phyloP scores from a whole-genome alignment of 2,113 vertebrate genomes.

The Corydoras maculifer region DNA sequence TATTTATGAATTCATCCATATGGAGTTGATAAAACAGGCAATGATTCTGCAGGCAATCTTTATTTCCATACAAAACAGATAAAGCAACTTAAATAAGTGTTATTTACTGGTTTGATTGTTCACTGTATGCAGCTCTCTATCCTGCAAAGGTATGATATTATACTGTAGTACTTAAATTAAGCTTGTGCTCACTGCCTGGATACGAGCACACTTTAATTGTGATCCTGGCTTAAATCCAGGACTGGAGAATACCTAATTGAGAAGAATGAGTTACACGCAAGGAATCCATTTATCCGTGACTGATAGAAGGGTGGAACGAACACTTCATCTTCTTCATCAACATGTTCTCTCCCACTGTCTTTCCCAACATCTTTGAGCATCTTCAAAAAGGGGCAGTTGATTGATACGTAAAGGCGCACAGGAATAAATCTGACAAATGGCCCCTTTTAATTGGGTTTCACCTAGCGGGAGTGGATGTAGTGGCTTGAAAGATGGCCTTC shows the following conservation, averaged over 20 bases:
- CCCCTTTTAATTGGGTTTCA: conserved; percentile 59
- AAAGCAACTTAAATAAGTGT: no score
- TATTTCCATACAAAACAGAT: no score
- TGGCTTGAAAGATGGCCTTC: background rate
- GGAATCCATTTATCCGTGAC: conserved; percentile 59
- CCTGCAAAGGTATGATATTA: conserved; percentile 43
- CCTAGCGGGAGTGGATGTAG: conserved; percentile 37
- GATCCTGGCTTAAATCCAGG: conserved; percentile 57
- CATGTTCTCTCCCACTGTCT: conserved; percentile 16
- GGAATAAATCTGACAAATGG: conserved; percentile 64
- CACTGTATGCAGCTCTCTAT: background rate
- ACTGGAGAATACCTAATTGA: conserved; percentile 61
- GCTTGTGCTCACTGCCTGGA: conserved; percentile 18
- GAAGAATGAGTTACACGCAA: conserved; percentile 55
- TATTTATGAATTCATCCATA: no score
- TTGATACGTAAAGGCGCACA: conserved; percentile 53
- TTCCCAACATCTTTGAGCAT: background rate
- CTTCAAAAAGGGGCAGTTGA: conserved; percentile 33
- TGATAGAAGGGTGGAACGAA: conserved; percentile 26
- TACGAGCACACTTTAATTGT: conserved; percentile 61
- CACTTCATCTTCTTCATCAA: conserved; percentile 44
- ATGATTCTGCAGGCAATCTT: no score
- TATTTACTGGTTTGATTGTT: no score
- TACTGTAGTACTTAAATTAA: conserved; percentile 58
- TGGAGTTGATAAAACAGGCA: no score